Percentiles rank a stretch among this genome's conserved stretches.
Conservation (phyloP, 2,113 vertebrate genomes). For the Leptocoma aspasia region DNA sequence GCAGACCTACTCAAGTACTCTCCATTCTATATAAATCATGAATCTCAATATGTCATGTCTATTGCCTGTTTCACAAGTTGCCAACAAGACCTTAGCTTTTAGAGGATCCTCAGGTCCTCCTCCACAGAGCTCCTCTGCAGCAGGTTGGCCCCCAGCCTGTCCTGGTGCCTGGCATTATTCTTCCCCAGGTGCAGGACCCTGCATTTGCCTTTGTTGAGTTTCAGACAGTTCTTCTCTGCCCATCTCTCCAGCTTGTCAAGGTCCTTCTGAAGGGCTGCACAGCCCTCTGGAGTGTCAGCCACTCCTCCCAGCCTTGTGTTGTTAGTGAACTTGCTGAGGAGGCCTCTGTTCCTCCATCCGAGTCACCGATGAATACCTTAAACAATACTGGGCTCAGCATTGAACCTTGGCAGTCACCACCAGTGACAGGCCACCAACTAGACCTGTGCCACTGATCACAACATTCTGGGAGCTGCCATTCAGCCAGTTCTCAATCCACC, state of each 20-base stretch:
- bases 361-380: background rate
- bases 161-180: background rate
- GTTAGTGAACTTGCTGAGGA: background rate
- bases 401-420: background rate
- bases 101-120: background rate
- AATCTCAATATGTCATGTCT: background rate
- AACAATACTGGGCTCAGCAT: background rate
- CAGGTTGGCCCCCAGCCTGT: fast-evolving
- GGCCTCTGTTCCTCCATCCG: background rate
- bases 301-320: background rate
- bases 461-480: background rate
- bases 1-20: background rate
- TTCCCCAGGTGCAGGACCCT: background rate
- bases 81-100: background rate
- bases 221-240: background rate
- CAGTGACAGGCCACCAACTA: background rate
- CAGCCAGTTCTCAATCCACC: background rate
- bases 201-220: background rate
- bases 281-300: background rate
- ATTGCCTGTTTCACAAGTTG: background rate
- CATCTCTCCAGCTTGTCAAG: background rate
- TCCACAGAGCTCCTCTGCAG: background rate
- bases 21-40: background rate
- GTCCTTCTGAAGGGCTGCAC: background rate
- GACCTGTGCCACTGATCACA: background rate